These are phyloP conservation scores for Poicephalus meyeri DNA, from an alignment of 2,113 vertebrate species.

Conservation along the genomic window DNA sequence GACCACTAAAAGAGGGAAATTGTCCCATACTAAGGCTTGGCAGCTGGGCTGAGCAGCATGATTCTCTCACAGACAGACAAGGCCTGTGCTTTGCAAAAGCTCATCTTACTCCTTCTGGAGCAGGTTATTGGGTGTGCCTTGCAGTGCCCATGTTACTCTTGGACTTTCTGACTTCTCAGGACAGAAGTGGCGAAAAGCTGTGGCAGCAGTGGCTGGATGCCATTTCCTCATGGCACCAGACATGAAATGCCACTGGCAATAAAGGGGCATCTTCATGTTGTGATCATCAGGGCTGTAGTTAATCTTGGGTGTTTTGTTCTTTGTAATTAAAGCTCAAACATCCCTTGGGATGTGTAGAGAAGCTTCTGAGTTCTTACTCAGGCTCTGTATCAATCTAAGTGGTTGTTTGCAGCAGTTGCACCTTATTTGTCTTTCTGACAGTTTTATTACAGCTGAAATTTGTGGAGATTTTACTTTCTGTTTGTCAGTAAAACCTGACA, in stretches of 20 bases:
- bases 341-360: not conserved
- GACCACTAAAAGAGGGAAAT: not conserved
- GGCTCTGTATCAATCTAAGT: not conserved
- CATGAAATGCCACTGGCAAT: not conserved
- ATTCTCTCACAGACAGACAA: not conserved
- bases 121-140: not conserved
- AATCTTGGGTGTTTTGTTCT: not conserved
- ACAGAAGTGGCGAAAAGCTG: not conserved
- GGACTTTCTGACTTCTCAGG: not conserved
- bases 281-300: not conserved
- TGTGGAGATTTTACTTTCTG: not conserved
- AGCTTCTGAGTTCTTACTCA: not conserved
- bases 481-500: not conserved
- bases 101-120: not conserved
- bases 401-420: not conserved
- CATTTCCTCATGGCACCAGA: not conserved
- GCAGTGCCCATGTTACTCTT: not conserved
- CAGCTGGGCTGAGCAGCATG: accelerated
- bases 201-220: not conserved
- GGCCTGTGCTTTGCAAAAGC: not conserved
- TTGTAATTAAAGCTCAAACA: not conserved
- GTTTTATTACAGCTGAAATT: not conserved
- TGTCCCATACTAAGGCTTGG: not conserved
- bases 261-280: not conserved
- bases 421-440: not conserved